Conservation (phyloP, 2,797 vertebrate genomes). For the Lithobates sylvaticus region DNA sequence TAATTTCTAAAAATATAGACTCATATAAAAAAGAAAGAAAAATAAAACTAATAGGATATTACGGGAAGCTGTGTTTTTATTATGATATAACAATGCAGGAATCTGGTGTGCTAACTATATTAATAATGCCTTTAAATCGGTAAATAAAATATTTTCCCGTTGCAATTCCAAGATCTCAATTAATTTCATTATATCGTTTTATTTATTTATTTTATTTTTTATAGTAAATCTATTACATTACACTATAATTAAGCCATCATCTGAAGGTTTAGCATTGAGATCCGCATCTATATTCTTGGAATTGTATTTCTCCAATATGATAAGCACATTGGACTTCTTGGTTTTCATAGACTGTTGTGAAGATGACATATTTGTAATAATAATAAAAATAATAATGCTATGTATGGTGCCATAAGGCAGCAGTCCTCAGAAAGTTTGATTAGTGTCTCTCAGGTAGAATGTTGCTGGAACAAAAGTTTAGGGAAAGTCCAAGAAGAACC, state of each 20-base stretch:
- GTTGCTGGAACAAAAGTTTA: slow-evolving; percentile 10
- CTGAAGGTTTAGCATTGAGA: too few species aligned
- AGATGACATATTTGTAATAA: not conserved
- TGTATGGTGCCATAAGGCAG: not conserved
- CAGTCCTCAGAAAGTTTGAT: slow-evolving; percentile 1
- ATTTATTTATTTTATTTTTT: too few species aligned
- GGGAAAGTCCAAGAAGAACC: slow-evolving; percentile 69
- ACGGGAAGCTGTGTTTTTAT: not conserved
- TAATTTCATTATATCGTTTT: not conserved
- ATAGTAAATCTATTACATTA: too few species aligned
- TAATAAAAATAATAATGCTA: not conserved
- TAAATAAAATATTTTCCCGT: not conserved
- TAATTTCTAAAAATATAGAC: not conserved
- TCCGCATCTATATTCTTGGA: too few species aligned
- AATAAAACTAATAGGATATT: not conserved
- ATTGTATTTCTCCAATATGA: too few species aligned
- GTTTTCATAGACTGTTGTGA: too few species aligned
- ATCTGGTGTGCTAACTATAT: not conserved
- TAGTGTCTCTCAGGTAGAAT: not conserved
- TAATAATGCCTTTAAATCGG: not conserved
- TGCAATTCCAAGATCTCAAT: not conserved
- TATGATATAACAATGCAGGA: not conserved
- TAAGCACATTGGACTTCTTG: too few species aligned
- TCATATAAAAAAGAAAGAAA: too few species aligned
- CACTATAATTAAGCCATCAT: too few species aligned